phyloP scores from a whole-genome alignment of 2,797 vertebrate species.

The Meriones psammophilus region DNA sequence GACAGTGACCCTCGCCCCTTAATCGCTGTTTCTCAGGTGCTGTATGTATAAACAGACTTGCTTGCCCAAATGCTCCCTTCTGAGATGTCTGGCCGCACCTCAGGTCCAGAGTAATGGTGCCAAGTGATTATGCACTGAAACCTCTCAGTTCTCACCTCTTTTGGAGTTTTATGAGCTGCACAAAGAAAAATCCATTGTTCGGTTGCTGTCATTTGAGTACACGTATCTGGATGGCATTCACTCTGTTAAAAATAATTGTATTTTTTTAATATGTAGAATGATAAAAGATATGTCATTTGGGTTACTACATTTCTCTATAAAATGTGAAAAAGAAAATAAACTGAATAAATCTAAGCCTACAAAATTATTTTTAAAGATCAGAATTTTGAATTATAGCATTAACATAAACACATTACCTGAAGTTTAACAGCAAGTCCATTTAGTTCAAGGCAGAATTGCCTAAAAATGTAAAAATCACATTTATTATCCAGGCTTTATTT shows the following conservation, averaged over 20 bases:
- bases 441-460: slow-evolving; percentile 99
- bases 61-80: neutral
- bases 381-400: slow-evolving; percentile 64
- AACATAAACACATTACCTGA: slow-evolving; percentile 91
- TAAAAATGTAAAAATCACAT: slow-evolving; percentile 87
- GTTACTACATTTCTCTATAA: slow-evolving; percentile 39
- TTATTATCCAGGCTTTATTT: neutral
- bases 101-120: neutral
- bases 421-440: slow-evolving; percentile 99
- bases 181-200: slow-evolving; percentile 99
- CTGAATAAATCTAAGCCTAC: slow-evolving; percentile 43
- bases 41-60: neutral
- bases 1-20: neutral
- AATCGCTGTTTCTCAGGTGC: neutral
- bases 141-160: slow-evolving; percentile 92
- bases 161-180: slow-evolving; percentile 99
- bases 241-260: slow-evolving; percentile 90
- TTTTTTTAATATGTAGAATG: slow-evolving; percentile 70
- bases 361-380: slow-evolving; percentile 25
- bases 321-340: slow-evolving; percentile 63
- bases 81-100: neutral
- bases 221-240: slow-evolving; percentile 99
- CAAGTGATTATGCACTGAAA: neutral
- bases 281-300: slow-evolving; percentile 26
- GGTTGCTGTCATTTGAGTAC: slow-evolving; percentile 99